Conservation (phyloP, 2,888 invertebrate genomes). For the Strigamia maritima region DNA sequence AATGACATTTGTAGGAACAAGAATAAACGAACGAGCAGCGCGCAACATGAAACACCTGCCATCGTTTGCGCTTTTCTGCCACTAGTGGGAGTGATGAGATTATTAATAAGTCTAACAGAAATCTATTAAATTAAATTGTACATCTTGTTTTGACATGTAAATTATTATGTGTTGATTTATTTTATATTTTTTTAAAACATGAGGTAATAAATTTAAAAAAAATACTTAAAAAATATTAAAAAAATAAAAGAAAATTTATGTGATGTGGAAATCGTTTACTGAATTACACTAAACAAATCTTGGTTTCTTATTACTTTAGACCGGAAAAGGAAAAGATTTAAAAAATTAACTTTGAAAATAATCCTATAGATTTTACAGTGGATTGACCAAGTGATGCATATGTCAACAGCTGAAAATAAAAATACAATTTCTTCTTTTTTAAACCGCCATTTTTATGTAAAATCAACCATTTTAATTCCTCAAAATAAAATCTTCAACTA, state of each 20-base stretch:
- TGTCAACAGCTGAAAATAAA: neutral
- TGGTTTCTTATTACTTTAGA: neutral
- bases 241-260: neutral
- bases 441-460: too few relatives aligned
- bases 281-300: conserved; percentile 26
- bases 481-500: too few relatives aligned
- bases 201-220: too few relatives aligned
- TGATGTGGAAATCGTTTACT: neutral
- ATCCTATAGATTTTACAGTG: neutral
- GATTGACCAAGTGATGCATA: neutral
- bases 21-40: conserved; percentile 30
- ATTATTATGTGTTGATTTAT: neutral
- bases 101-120: neutral
- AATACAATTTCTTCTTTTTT: too few relatives aligned
- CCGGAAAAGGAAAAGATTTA: neutral
- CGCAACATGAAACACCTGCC: conserved; percentile 22
- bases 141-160: neutral
- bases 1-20: conserved; percentile 27
- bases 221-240: too few relatives aligned
- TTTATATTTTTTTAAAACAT: neutral
- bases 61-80: neutral
- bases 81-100: neutral
- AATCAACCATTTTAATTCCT: too few relatives aligned
- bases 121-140: neutral
- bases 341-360: neutral